Evolutionary conservation across 2,888 invertebrate species (phyloP).

Genomic region (Timandra comae): DNA sequence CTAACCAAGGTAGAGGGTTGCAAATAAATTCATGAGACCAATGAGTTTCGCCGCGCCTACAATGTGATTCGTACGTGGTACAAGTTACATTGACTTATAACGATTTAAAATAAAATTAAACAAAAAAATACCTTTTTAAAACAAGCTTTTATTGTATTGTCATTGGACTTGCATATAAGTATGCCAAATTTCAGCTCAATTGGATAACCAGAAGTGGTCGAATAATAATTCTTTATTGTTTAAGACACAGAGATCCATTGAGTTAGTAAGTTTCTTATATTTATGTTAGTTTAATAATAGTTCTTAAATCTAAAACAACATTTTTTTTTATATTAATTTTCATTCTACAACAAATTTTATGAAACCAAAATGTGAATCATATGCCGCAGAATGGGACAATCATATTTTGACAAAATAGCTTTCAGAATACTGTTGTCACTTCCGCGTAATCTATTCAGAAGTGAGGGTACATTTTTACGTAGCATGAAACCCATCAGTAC

Average conservation of each 20-base stretch:
- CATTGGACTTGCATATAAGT: too few relatives aligned
- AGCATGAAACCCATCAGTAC: too few relatives aligned
- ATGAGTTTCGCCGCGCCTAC: slow-evolving; percentile 39
- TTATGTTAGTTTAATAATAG: too few relatives aligned
- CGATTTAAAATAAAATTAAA: too few relatives aligned
- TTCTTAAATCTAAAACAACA: slow-evolving; percentile 7
- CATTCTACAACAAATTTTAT: slow-evolving; percentile 10
- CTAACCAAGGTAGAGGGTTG: slow-evolving; percentile 28
- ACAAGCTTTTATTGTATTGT: too few relatives aligned
- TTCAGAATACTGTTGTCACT: not conserved
- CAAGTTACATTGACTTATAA: slow-evolving; percentile 21
- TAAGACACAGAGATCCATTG: too few relatives aligned
- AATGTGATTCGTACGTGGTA: slow-evolving; percentile 38
- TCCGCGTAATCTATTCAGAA: not conserved
- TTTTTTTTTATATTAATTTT: slow-evolving; percentile 3
- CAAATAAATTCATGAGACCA: slow-evolving; percentile 51
- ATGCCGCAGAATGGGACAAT: slow-evolving; percentile 15
- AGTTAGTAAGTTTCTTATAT: too few relatives aligned
- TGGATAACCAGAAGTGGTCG: too few relatives aligned
- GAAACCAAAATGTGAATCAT: slow-evolving; percentile 16
- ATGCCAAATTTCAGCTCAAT: too few relatives aligned
- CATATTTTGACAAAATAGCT: slow-evolving; percentile 9
- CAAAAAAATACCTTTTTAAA: too few relatives aligned
- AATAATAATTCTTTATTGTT: too few relatives aligned
- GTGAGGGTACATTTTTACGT: too few relatives aligned